These are phyloP conservation scores for Conus ventricosus DNA, from an alignment of 1,140 invertebrate species.

Conservation along the genomic window DNA sequence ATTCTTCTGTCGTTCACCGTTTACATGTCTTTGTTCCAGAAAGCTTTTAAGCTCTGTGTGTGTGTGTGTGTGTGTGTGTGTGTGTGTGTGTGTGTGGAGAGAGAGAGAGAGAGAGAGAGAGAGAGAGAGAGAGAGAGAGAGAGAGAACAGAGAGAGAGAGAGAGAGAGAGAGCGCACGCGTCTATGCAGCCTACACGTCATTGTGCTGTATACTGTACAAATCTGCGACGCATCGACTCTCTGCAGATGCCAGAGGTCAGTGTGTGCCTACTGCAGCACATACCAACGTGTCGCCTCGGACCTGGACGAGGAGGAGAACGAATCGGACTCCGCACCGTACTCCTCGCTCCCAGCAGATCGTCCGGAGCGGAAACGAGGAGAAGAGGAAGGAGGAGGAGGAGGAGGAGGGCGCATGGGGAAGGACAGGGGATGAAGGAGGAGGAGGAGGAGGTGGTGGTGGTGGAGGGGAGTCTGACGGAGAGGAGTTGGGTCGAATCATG, in stretches of 20 bases:
- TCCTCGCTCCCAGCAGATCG: neutral
- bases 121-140: neutral
- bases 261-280: conserved; percentile 30
- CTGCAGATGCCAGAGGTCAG: conserved; percentile 25
- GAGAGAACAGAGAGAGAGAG: too few species aligned
- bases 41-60: too few species aligned
- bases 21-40: too few species aligned
- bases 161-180: too few species aligned
- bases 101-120: neutral
- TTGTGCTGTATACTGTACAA: too few species aligned
- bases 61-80: conserved; percentile 2
- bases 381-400: neutral
- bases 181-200: too few species aligned
- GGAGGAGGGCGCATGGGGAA: neutral
- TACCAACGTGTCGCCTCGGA: conserved; percentile 16
- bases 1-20: too few species aligned
- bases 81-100: neutral
- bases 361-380: neutral
- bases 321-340: neutral
- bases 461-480: neutral
- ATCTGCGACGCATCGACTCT: neutral
- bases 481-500: neutral
- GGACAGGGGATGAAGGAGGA: neutral
- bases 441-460: neutral
- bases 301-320: conserved; percentile 24